A percentile compares a stretch with the other conserved stretches of the same genome.
phyloP scores from a whole-genome alignment of 1,140 invertebrate genomes.

The Aphaenogaster ashmeadi region DNA sequence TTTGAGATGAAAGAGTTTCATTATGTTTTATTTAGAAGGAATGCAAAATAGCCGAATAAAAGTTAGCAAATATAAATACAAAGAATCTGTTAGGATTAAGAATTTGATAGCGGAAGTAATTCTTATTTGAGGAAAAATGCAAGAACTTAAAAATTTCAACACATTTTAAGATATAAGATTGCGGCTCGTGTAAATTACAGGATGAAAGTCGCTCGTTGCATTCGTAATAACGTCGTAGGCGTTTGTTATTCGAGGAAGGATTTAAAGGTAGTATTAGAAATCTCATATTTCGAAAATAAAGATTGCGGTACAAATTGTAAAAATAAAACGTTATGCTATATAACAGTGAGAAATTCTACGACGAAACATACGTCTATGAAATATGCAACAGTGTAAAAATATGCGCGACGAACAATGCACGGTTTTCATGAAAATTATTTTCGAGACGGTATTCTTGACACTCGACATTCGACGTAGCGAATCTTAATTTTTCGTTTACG shows the following conservation, averaged over 20 bases:
- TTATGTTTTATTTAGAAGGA: neutral
- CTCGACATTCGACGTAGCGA: neutral
- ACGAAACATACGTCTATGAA: neutral
- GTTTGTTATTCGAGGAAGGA: neutral
- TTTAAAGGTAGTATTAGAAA: neutral
- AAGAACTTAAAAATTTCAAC: neutral
- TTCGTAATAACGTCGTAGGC: too few relatives aligned
- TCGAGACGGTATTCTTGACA: neutral
- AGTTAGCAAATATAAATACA: neutral
- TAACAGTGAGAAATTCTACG: neutral
- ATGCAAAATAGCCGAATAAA: neutral
- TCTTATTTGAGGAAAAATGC: neutral
- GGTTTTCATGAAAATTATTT: neutral
- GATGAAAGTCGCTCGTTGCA: neutral
- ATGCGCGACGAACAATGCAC: neutral
- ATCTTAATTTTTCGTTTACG: conserved; percentile 9
- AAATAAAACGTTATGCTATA: neutral
- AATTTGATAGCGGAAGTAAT: neutral
- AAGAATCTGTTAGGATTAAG: neutral
- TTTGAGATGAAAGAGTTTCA: neutral
- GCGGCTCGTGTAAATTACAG: neutral
- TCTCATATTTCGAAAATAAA: neutral
- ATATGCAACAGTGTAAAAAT: neutral
- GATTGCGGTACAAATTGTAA: neutral
- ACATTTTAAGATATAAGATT: neutral